A percentile compares a stretch with the other conserved stretches of the same genome.
phyloP scores from a whole-genome alignment of 2,888 invertebrate genomes.

The Automeris io region DNA sequence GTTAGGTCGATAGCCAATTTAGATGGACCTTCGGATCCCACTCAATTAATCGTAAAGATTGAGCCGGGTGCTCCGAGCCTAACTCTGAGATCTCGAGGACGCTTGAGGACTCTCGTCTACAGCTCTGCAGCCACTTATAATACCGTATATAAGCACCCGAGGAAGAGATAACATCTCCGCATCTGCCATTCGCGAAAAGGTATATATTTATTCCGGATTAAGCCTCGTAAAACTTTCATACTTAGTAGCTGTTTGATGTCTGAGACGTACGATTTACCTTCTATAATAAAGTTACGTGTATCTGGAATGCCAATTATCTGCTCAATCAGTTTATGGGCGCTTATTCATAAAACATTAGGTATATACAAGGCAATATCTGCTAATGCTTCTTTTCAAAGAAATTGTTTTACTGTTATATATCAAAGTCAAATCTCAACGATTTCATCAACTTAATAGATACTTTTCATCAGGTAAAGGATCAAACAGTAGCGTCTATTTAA shows the following conservation, averaged over 20 bases:
- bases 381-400: too few relatives aligned
- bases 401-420: too few relatives aligned
- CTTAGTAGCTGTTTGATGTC: neutral
- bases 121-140: constrained; percentile 25
- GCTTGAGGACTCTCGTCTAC: constrained; percentile 26
- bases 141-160: constrained; percentile 6
- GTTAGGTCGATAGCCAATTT: constrained; percentile 38
- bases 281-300: too few relatives aligned
- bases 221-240: neutral
- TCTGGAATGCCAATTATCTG: too few relatives aligned
- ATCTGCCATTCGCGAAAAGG: constrained; percentile 6
- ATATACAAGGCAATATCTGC: too few relatives aligned
- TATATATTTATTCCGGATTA: neutral
- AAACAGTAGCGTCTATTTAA: too few relatives aligned
- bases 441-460: too few relatives aligned
- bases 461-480: too few relatives aligned
- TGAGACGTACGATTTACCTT: too few relatives aligned
- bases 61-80: constrained; percentile 21
- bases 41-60: constrained; percentile 55
- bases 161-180: constrained; percentile 8
- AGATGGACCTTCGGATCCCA: constrained; percentile 34
- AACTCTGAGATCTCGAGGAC: constrained; percentile 25
- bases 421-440: too few relatives aligned
- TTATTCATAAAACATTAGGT: too few relatives aligned
- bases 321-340: too few relatives aligned